phyloP scores from a whole-genome alignment of 2,888 invertebrate genomes.

The Norana najaformis region DNA sequence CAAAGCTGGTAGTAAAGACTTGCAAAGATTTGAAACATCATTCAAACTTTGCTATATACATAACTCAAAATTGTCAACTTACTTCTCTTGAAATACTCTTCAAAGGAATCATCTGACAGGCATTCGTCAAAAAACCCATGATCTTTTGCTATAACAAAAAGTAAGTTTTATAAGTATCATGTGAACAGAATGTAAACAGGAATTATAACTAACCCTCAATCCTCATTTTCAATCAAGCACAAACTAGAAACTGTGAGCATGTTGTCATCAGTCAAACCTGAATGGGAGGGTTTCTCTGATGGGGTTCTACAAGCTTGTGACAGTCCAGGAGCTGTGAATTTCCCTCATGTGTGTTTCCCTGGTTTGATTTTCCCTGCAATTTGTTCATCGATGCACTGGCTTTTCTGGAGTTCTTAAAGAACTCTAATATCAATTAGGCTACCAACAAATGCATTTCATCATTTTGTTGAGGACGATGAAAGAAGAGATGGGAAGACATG shows the following conservation, averaged over 20 bases:
- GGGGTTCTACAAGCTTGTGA: too few relatives aligned
- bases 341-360: too few relatives aligned
- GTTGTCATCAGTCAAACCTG: not conserved
- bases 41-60: not conserved
- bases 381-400: too few relatives aligned
- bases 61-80: not conserved
- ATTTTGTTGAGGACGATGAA: too few relatives aligned
- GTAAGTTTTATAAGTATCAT: not conserved
- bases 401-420: not conserved
- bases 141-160: conserved; percentile 34
- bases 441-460: not conserved
- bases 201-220: not conserved
- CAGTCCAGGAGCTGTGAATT: too few relatives aligned
- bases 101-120: conserved; percentile 37
- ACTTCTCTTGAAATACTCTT: conserved; percentile 29
- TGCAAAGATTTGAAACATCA: not conserved
- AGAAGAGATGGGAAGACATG: too few relatives aligned
- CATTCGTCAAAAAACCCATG: conserved; percentile 33
- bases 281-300: not conserved
- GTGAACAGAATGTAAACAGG: not conserved
- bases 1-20: not conserved
- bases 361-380: too few relatives aligned
- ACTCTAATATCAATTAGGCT: not conserved
- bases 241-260: not conserved
- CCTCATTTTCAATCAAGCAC: not conserved